A percentile compares a stretch with the other conserved stretches of the same genome.
Conservation (phyloP, 2,888 invertebrate genomes). For the Ischnus inquisitorius region DNA sequence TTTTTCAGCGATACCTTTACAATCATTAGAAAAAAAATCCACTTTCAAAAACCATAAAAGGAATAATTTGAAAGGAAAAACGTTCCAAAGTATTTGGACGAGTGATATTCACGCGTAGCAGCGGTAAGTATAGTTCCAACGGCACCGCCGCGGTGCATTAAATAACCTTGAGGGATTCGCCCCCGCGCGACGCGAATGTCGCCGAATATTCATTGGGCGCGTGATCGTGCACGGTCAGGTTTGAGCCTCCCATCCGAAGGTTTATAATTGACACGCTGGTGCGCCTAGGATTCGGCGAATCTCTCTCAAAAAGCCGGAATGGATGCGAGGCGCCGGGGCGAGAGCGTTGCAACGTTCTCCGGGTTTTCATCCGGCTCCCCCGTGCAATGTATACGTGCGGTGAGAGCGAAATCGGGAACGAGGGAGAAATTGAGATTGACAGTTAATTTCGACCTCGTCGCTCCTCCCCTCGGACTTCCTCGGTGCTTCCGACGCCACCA, state of each 20-base stretch:
- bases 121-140: not conserved
- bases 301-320: not conserved
- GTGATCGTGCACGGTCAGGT: conserved; percentile 45
- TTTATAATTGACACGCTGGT: conserved; percentile 73
- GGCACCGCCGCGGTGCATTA: conserved; percentile 1
- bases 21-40: too few relatives aligned
- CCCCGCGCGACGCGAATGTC: conserved; percentile 17
- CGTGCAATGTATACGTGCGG: conserved; percentile 71
- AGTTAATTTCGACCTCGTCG: conserved; percentile 82
- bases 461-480: conserved; percentile 34
- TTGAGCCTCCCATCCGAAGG: conserved; percentile 45
- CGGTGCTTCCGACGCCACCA: conserved; percentile 59
- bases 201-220: conserved; percentile 43
- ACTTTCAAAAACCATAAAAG: too few relatives aligned
- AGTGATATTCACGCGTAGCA: conserved; percentile 23
- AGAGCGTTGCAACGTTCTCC: conserved; percentile 30
- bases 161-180: conserved; percentile 46
- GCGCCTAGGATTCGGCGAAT: conserved; percentile 50
- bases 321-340: conserved; percentile 6
- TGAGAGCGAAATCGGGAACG: conserved; percentile 70
- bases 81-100: not conserved
- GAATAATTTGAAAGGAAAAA: not conserved
- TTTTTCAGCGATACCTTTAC: too few relatives aligned
- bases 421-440: conserved; percentile 84
- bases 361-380: conserved; percentile 27